Base-by-base conservation (phyloP, 2,113 vertebrate species). In the Corydoras sp. region DNA sequence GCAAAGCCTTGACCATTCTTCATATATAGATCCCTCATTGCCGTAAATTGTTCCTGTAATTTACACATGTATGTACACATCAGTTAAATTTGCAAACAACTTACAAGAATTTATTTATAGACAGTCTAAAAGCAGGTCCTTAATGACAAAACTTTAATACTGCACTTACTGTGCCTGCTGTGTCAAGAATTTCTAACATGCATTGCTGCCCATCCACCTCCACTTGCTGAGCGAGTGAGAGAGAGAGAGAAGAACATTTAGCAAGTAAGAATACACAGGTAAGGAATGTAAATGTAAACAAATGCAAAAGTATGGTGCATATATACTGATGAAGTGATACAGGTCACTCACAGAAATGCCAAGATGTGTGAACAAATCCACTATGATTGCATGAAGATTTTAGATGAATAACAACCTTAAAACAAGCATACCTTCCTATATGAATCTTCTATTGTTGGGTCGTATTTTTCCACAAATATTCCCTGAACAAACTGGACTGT, bases 381-480 rank as follows among this genome's bases (percentile, higher is more conserved):
- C 3, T 15, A 7, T 56, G 7, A n/a, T n/a, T 6, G 54, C 14
- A 56, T 15, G 1, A 56, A 56, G 12, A 56, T 7, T n/a, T 53
- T 3, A 53, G 13, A 53, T 53, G 2, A 56, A 56, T n/a, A 55
- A 55, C 10, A 56, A 56, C 6, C 54, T 11, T 13, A 69, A 66
- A 10, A 3, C 3, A n/a, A 30, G 3, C 75, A 85, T 88, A 96
- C 97, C 95, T 99, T 99, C 91, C 97, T 95, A 90, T 99, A 98
- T 0, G 97, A 99, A 81, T 99, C 97, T 92, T 98, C 97, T 93
- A 99, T 99, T 91, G 97, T 99, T 77, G 97, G 97, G 82, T 99
- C 97, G 85, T 99, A 99, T 83, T 99, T 99, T 87, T 99, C 97
- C 85, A 99, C 97, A 90, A 99, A 99, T 89, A 99, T 99, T 88